A percentile compares a stretch with the other conserved stretches of the same genome.
These are phyloP conservation scores for Elanus axillaris DNA, from an alignment of 2,113 vertebrate genomes.

Conservation along the genomic window DNA sequence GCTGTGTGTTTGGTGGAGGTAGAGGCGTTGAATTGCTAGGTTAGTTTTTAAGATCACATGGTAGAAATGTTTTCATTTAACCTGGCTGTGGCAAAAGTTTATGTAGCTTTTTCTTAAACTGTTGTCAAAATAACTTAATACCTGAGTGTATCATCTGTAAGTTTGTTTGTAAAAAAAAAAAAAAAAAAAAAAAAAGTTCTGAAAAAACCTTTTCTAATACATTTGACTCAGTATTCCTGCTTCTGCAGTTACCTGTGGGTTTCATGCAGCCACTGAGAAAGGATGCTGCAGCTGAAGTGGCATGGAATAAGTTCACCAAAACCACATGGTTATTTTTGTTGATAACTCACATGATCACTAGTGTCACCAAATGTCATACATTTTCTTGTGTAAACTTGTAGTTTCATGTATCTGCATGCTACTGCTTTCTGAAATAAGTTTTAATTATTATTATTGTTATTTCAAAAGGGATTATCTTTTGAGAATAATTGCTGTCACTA, in stretches of 20 bases:
- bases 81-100: background rate
- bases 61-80: background rate
- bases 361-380: background rate
- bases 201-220: background rate
- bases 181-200: background rate
- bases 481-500: background rate
- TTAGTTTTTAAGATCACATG: background rate
- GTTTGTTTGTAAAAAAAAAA: background rate
- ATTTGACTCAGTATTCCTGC: background rate
- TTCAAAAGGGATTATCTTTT: background rate
- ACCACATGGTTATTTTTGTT: background rate
- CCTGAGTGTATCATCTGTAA: background rate
- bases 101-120: background rate
- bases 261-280: background rate
- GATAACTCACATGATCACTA: rapidly evolving
- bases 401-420: background rate
- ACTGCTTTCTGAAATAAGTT: background rate
- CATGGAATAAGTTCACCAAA: background rate
- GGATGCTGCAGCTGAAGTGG: background rate
- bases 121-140: background rate
- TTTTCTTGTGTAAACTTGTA: background rate
- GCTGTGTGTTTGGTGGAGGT: background rate
- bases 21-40: background rate
- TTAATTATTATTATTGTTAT: background rate
- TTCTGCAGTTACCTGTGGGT: background rate